Conservation (phyloP, 2,113 vertebrate species). For the Lota lota region DNA sequence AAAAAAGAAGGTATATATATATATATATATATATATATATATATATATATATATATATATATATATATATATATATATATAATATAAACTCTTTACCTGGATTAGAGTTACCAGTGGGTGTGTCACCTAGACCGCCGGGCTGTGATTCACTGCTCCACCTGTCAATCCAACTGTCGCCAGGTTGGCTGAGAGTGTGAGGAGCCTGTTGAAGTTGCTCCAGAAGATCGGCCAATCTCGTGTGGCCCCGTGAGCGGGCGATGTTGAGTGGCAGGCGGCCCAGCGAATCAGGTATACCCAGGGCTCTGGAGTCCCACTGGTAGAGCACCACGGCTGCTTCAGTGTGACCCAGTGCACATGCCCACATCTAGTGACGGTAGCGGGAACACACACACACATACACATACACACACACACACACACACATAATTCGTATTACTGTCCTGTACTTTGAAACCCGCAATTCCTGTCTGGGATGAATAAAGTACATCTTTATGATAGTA, state of each 20-base stretch:
- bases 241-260: conserved; percentile 91
- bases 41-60: too few relatives aligned
- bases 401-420: conserved; percentile 1
- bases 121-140: conserved; percentile 79
- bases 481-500: neutral
- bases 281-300: conserved; percentile 93
- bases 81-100: conserved; percentile 72
- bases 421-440: neutral
- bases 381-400: neutral
- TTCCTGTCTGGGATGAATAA: too few relatives aligned
- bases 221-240: conserved; percentile 91
- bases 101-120: conserved; percentile 72
- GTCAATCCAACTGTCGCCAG: conserved; percentile 81
- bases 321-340: conserved; percentile 89
- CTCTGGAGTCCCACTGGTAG: conserved; percentile 95
- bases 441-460: too few relatives aligned
- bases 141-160: conserved; percentile 81
- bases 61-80: too few relatives aligned
- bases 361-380: conserved; percentile 80
- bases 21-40: too few relatives aligned
- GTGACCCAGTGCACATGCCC: conserved; percentile 94
- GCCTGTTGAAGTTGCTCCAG: conserved; percentile 91
- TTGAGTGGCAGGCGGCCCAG: conserved; percentile 90
- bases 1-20: too few relatives aligned
- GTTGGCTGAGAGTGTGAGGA: conserved; percentile 72